Evolutionary conservation across 2,113 vertebrate species (phyloP), one percentile per base, ranked within the genome.

Genomic region (Pelodiscus sinensis): DNA sequence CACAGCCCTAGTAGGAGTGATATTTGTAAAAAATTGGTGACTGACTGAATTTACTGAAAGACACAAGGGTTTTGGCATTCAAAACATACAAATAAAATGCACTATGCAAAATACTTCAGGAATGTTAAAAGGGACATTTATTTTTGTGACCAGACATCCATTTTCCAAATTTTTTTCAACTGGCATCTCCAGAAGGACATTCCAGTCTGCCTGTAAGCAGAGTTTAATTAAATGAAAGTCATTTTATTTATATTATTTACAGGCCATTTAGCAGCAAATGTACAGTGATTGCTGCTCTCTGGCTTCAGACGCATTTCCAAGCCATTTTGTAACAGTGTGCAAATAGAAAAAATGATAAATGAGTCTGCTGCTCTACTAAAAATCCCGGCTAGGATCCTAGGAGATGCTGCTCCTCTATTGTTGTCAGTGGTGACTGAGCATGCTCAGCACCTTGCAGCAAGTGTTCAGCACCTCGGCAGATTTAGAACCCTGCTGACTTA

Each of bases 101-200:
- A 58, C 79, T 25, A 4, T 75, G 44, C 18, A 52, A 73, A 93
- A 19, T 19, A 81, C 22, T 21, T 3, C 22, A 22, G 18, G 58
- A 55, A 10, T 35, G 91, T 90, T 88, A 80, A 93, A 81, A 3
- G 87, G 22, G 35, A 57, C 13, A 62, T 15, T 84, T 80, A 24
- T 85, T 90, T 81, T 95, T 92, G 73, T 75, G 88, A 79, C 25
- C 8, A 89, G 31, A 35, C 79, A 92, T 90, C 38, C 75, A 91
- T 11, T 27, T 50, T 25, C 24, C 73, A 24, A 13, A 90, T 78
- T 91, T 85, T 44, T 50, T 50, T 25, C 24, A 96, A 92, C 35
- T 92, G 50, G 29, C 52, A 84, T 88, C 86, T 80, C 82, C 90
- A 55, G n/a, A 86, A 44, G 10, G 90, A 82, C 73, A 83, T 77